These are phyloP conservation scores for Luffia ferchaultella DNA, from an alignment of 2,888 invertebrate species.

Conservation along the genomic window DNA sequence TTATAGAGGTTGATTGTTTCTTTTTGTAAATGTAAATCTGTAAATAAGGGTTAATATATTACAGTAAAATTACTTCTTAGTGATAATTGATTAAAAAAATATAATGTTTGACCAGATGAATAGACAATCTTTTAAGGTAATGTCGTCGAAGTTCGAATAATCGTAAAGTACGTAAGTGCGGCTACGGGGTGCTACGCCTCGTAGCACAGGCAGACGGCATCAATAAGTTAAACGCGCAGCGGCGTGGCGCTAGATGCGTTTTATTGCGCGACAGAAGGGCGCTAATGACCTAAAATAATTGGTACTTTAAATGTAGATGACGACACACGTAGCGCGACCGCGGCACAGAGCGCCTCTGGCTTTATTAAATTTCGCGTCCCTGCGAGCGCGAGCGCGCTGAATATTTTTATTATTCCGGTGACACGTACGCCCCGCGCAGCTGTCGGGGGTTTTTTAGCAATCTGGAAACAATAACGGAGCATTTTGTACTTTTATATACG, in stretches of 20 bases:
- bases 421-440: background rate
- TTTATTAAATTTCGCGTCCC: constrained; percentile 5
- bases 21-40: too few relatives aligned
- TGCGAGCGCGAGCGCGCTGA: constrained; percentile 2
- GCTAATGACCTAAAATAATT: constrained; percentile 65
- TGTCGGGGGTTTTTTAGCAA: background rate
- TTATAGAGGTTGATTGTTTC: too few relatives aligned
- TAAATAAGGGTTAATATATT: too few relatives aligned
- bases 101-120: too few relatives aligned
- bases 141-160: too few relatives aligned
- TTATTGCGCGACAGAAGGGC: constrained; percentile 51
- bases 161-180: too few relatives aligned
- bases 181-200: constrained; percentile 3
- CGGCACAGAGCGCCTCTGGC: constrained; percentile 1
- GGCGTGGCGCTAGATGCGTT: constrained; percentile 58
- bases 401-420: constrained; percentile 2
- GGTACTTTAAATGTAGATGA: constrained; percentile 66
- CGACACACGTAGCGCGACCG: constrained; percentile 41
- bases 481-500: background rate
- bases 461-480: background rate
- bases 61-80: too few relatives aligned
- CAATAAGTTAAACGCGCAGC: constrained; percentile 19
- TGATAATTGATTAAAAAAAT: too few relatives aligned
- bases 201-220: background rate
- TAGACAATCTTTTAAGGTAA: too few relatives aligned